Evolutionary conservation across 2,113 vertebrate species (phyloP).

Genomic region (Amblyornis subalaris): DNA sequence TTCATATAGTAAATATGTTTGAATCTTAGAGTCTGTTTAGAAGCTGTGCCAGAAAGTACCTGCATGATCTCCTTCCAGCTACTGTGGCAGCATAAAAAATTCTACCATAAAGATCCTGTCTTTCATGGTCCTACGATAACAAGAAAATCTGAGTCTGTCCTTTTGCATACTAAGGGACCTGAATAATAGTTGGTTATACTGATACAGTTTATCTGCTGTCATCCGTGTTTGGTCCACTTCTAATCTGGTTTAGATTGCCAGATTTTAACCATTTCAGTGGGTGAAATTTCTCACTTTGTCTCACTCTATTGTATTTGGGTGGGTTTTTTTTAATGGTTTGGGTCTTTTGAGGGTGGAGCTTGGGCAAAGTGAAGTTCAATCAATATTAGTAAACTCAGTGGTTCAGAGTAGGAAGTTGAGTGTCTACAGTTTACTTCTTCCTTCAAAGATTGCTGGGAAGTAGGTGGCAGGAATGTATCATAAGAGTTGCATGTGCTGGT

Average conservation of each 20-base stretch:
- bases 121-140: background rate
- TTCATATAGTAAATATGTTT: background rate
- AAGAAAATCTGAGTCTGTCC: background rate
- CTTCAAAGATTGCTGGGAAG: background rate
- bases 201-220: background rate
- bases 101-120: background rate
- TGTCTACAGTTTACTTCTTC: background rate
- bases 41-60: background rate
- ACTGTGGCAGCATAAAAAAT: background rate
- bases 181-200: background rate
- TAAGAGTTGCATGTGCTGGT: background rate
- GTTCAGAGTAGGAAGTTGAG: background rate
- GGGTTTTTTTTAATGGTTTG: background rate
- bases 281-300: background rate
- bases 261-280: background rate
- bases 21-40: background rate
- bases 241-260: no score
- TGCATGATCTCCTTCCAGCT: background rate
- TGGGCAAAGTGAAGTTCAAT: background rate
- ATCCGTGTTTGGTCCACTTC: background rate
- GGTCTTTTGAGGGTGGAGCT: background rate
- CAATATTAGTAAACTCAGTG: background rate
- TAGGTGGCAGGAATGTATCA: background rate
- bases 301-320: fast-evolving
- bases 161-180: background rate